A percentile compares a stretch with the other conserved stretches of the same genome.
These are phyloP conservation scores for Temnothorax longispinosus DNA, from an alignment of 1,140 invertebrate species.

Conservation along the genomic window DNA sequence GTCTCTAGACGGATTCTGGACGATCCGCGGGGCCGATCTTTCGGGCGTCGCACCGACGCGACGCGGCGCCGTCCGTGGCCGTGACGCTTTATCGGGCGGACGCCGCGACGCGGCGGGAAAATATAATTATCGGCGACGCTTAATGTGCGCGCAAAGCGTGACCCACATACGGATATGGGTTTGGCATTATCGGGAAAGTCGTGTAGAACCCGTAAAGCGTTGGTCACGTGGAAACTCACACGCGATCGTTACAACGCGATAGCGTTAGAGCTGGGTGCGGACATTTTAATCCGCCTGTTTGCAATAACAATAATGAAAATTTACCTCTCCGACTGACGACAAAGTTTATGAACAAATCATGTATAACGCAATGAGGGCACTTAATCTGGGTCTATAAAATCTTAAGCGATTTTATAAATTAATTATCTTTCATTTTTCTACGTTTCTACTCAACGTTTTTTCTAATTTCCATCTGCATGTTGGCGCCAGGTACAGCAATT, in stretches of 20 bases:
- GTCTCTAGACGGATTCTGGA: neutral
- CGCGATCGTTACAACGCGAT: slow-evolving; percentile 6
- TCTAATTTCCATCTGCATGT: too few relatives aligned
- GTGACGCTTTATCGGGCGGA: neutral
- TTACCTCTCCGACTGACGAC: neutral
- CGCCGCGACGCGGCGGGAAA: slow-evolving; percentile 8
- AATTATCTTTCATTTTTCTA: neutral
- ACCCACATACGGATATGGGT: slow-evolving; percentile 54
- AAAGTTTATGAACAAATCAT: neutral
- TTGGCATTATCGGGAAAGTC: slow-evolving; percentile 46
- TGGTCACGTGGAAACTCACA: neutral
- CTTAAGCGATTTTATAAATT: neutral
- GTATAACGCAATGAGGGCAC: neutral
- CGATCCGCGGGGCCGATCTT: neutral
- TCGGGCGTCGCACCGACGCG: slow-evolving; percentile 15
- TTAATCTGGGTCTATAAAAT: neutral
- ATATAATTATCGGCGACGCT: slow-evolving; percentile 61
- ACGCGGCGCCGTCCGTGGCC: neutral
- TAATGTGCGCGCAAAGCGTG: slow-evolving; percentile 49
- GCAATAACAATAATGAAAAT: slow-evolving; percentile 33
- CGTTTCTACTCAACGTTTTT: neutral
- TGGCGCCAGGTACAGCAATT: neutral
- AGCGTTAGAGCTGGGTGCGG: slow-evolving; percentile 12
- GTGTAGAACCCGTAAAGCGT: slow-evolving; percentile 11
- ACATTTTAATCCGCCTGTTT: slow-evolving; percentile 11